A percentile compares a stretch with the other conserved stretches of the same genome.
Evolutionary conservation across 1,140 invertebrate species (phyloP).

Genomic region (Acromyrmex echinatior): DNA sequence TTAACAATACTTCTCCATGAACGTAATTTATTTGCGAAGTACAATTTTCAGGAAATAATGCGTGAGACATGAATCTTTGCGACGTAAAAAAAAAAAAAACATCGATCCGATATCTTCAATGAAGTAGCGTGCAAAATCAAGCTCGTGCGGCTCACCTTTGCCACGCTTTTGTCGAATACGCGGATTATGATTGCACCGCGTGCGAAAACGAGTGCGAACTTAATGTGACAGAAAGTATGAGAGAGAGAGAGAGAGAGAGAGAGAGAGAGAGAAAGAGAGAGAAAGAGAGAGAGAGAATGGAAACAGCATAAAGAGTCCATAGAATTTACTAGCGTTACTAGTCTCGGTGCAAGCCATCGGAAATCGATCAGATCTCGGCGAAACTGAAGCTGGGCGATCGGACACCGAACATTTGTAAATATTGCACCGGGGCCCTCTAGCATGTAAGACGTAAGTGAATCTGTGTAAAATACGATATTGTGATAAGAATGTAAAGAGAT

Average conservation of each 20-base stretch:
- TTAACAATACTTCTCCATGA: not conserved
- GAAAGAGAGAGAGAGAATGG: constrained; percentile 43
- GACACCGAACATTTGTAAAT: constrained; percentile 75
- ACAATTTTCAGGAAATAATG: constrained; percentile 6
- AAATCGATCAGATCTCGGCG: constrained; percentile 65
- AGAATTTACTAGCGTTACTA: constrained; percentile 83
- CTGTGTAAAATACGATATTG: constrained; percentile 85
- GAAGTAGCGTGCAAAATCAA: constrained; percentile 31
- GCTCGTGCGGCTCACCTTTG: constrained; percentile 33
- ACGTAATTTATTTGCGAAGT: not conserved
- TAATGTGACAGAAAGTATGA: constrained; percentile 33
- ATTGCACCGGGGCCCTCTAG: constrained; percentile 81
- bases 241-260: constrained; percentile 42
- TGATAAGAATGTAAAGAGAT: constrained; percentile 85
- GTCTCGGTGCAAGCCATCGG: constrained; percentile 74
- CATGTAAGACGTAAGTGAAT: constrained; percentile 82
- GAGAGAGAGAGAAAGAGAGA: constrained; percentile 38
- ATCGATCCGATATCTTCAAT: constrained; percentile 14
- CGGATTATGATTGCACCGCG: constrained; percentile 41
- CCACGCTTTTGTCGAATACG: constrained; percentile 68
- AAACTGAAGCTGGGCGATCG: constrained; percentile 65
- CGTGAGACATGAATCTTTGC: constrained; percentile 6
- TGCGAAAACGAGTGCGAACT: constrained; percentile 34
- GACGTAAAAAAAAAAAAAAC: not conserved
- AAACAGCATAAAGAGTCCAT: constrained; percentile 72